Evolutionary conservation across 1,140 invertebrate genomes (phyloP).

Genomic region (Stegodyphus mimosarum): DNA sequence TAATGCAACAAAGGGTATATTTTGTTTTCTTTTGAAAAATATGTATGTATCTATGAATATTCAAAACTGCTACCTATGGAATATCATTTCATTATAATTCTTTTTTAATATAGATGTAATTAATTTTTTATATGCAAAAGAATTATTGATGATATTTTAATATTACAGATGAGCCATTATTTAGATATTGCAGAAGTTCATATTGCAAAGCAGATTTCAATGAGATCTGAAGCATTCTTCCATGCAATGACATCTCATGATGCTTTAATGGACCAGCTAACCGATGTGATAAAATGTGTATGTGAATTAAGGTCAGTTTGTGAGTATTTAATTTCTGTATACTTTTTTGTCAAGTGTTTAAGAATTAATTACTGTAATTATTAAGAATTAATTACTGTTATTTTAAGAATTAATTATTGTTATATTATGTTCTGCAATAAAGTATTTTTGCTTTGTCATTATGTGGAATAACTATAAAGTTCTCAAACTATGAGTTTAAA

Average conservation of each 20-base stretch:
- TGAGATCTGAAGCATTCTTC: conserved; percentile 96
- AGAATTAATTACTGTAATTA: no score
- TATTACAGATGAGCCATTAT: conserved; percentile 84
- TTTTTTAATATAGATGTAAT: background rate
- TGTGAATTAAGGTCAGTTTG: conserved; percentile 76
- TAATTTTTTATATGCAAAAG: background rate
- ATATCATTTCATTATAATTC: background rate
- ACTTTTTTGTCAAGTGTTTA: no score
- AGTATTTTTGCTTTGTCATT: no score
- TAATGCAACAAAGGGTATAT: no score
- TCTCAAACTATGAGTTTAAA: no score
- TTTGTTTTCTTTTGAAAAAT: no score
- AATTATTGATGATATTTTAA: background rate
- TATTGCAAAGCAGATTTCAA: conserved; percentile 95
- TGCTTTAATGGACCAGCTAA: conserved; percentile 88
- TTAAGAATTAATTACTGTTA: no score
- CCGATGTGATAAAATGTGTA: conserved; percentile 82
- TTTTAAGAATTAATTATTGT: no score
- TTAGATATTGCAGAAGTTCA: conserved; percentile 95
- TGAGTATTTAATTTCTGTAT: no score
- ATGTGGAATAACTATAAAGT: no score
- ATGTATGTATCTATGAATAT: background rate
- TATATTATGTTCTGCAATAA: no score
- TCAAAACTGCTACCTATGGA: background rate
- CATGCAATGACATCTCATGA: conserved; percentile 97